Evolutionary conservation across 2,113 vertebrate species (phyloP).

Genomic region (Stercorarius parasiticus): DNA sequence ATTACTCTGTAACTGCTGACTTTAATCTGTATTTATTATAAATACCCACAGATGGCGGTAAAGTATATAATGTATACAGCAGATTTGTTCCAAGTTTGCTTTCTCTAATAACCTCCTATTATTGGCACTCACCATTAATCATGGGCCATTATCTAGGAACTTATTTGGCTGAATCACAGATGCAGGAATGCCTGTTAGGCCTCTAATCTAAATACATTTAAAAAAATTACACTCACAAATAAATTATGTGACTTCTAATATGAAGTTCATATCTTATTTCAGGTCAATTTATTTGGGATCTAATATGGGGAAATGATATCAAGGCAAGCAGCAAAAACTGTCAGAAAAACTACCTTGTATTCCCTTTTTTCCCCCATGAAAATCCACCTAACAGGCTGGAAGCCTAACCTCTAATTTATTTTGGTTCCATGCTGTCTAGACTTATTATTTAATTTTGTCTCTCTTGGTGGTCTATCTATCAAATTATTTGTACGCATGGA

Average conservation of each 20-base stretch:
- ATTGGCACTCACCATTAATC: conserved; percentile 57
- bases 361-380: neutral
- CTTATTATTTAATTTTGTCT: conserved; percentile 75
- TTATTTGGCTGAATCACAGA: conserved; percentile 40
- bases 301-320: neutral
- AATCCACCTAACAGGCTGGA: conserved; percentile 11
- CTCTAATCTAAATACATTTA: conserved; percentile 7
- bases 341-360: neutral
- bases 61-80: conserved; percentile 24
- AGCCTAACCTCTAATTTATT: conserved; percentile 67
- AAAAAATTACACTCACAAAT: conserved; percentile 25
- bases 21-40: conserved; percentile 33
- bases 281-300: conserved; percentile 12
- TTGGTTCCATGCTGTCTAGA: conserved; percentile 53
- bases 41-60: conserved; percentile 47
- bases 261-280: conserved; percentile 1
- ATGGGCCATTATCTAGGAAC: conserved; percentile 55
- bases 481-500: conserved; percentile 75
- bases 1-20: neutral
- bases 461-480: conserved; percentile 69
- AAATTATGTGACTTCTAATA: conserved; percentile 9
- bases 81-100: conserved; percentile 31
- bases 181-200: neutral
- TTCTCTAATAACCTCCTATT: conserved; percentile 54
- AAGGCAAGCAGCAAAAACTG: conserved; percentile 14